phyloP scores from a whole-genome alignment of 2,888 invertebrate genomes.

The Pachycephus smyrnensis region DNA sequence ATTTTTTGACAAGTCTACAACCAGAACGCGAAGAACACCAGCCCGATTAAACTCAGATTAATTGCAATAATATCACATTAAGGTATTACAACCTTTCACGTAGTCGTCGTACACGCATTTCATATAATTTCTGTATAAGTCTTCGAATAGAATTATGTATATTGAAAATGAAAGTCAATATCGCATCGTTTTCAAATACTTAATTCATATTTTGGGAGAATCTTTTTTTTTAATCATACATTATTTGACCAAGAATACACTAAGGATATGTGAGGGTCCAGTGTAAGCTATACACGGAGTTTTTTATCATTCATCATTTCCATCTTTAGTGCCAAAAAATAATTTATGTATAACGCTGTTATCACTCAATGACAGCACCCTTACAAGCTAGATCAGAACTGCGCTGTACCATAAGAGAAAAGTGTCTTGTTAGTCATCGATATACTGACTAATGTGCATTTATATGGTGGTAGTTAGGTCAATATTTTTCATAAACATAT shows the following conservation, averaged over 20 bases:
- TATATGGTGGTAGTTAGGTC: not conserved
- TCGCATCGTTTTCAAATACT: not conserved
- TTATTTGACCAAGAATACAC: not conserved
- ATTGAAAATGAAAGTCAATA: not conserved
- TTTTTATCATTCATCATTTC: not conserved
- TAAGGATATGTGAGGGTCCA: not conserved
- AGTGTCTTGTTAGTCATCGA: not conserved
- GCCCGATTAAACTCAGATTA: not conserved
- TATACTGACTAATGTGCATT: not conserved
- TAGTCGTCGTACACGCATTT: not conserved
- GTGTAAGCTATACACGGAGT: not conserved
- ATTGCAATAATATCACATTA: not conserved
- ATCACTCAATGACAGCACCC: not conserved
- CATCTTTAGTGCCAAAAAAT: not conserved
- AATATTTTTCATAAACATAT: not conserved
- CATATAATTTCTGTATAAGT: not conserved
- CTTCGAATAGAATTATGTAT: not conserved
- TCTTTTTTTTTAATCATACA: not conserved
- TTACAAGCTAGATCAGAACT: not conserved
- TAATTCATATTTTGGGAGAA: not conserved
- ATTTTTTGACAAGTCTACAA: not conserved
- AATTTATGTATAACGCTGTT: not conserved
- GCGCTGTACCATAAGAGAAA: not conserved
- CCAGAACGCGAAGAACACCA: not conserved
- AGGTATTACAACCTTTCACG: not conserved